Evolutionary conservation across 2,888 invertebrate species (phyloP).

Genomic region (Thalpophila matura): DNA sequence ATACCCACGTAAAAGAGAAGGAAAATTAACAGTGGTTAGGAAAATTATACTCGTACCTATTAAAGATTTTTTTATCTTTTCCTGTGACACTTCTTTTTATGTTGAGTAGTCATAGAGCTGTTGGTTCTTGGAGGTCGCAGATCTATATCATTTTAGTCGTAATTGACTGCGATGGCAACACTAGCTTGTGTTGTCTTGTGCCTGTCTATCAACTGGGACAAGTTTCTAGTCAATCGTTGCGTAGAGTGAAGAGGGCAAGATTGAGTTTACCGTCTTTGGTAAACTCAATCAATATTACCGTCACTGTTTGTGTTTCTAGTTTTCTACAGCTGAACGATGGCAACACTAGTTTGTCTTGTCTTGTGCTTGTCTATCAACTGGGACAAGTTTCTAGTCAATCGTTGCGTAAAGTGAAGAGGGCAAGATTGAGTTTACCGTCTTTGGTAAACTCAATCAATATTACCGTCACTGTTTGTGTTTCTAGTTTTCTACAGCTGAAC

Average conservation of each 20-base stretch:
- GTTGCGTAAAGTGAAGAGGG: not conserved
- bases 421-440: not conserved
- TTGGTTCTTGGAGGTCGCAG: not conserved
- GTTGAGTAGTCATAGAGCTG: not conserved
- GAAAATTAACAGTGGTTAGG: not conserved
- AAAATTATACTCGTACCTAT: too few relatives aligned
- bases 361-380: not conserved
- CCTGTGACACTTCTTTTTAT: too few relatives aligned
- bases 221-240: not conserved
- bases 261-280: not conserved
- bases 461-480: too few relatives aligned
- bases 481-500: too few relatives aligned
- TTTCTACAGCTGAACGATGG: too few relatives aligned
- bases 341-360: not conserved
- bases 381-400: not conserved
- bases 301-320: too few relatives aligned
- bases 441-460: not conserved
- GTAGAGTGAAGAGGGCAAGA: not conserved
- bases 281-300: too few relatives aligned
- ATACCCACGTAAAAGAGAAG: not conserved
- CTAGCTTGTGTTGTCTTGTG: not conserved
- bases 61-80: too few relatives aligned
- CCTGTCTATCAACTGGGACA: not conserved
- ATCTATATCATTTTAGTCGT: not conserved
- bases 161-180: not conserved